phyloP scores from a whole-genome alignment of 2,113 vertebrate genomes.

The Agapornis roseicollis region DNA sequence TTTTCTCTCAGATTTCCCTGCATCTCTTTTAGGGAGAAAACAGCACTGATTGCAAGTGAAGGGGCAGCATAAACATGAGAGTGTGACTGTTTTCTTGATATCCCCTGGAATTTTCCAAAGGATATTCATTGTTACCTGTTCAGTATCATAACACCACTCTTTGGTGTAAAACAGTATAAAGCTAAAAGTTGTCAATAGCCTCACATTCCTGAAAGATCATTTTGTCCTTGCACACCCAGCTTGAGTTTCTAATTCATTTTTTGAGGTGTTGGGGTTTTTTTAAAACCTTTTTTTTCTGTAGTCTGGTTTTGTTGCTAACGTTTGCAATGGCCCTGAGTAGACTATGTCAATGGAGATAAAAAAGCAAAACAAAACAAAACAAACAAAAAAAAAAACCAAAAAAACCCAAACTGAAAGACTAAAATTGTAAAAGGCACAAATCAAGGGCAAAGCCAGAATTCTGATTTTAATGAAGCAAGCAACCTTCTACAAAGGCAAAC shows the following conservation, averaged over 20 bases:
- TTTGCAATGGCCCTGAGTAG: neutral
- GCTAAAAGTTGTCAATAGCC: neutral
- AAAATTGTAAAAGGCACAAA: slow-evolving; percentile 9
- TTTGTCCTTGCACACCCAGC: rapidly evolving
- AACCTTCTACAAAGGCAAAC: slow-evolving; percentile 57
- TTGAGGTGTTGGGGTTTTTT: neutral
- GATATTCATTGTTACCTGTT: rapidly evolving
- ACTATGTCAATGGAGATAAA: neutral
- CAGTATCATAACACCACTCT: neutral
- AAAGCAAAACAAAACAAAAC: neutral
- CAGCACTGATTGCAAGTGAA: neutral
- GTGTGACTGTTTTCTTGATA: neutral
- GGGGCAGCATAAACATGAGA: rapidly evolving
- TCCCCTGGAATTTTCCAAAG: neutral
- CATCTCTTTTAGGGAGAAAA: neutral
- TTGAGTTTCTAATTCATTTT: rapidly evolving
- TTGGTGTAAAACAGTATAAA: neutral
- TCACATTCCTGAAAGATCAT: neutral
- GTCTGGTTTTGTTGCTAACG: neutral
- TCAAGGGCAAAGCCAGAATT: slow-evolving; percentile 12
- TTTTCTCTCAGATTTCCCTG: neutral
- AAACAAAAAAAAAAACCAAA: too few relatives aligned
- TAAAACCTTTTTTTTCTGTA: neutral
- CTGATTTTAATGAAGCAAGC: slow-evolving; percentile 40
- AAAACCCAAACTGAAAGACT: too few relatives aligned